Evolutionary conservation across 2,797 vertebrate species (phyloP), one percentile per base, ranked within the genome.

Genomic region (Silurus aristotelis): DNA sequence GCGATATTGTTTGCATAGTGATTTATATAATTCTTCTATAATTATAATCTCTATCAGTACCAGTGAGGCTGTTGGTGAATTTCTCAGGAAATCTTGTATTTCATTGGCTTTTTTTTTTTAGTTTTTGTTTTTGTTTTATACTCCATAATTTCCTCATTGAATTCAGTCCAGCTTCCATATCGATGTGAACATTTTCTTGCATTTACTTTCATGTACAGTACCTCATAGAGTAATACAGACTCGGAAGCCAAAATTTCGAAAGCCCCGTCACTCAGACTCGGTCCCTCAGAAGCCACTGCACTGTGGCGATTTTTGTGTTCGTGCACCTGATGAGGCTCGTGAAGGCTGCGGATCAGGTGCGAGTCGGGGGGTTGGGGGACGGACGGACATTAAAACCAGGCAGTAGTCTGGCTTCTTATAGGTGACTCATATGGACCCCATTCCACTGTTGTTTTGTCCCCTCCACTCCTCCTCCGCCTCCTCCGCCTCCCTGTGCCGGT

Each of bases 11-110:
- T 85, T 83, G 88, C 88, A 93, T 90, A 93, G 91, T 90, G 86
- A 91, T 83, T 48, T 86, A 87, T 90, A 79, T 79, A 63, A 79
- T 79, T 79, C 76, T 78, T 48, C 61, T 84, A 87, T 89, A 89
- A 90, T 91, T 92, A 87, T 89, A 60, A 89, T 89, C 91, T 93
- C 92, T 92, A 91, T 93, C 92, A 95, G 94, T 96, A 96, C 96
- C 94, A 96, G 95, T 96, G 95, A 96, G 96, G 96, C 97, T 97
- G 95, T 96, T 95, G 93, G 94, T 95, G 94, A 96, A 96, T 95
- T 80, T 97, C 97, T 98, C 97, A 98, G 97, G 97, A 98, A 97
- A 95, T 94, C 92, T 84, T 95, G 92, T 92, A 83, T 95, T 95
- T 95, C 91, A 95, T 20, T 92, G 95, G 95, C 92, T 94, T 94